These are phyloP conservation scores for Maniola jurtina DNA, from an alignment of 1,140 invertebrate genomes.

Conservation along the genomic window DNA sequence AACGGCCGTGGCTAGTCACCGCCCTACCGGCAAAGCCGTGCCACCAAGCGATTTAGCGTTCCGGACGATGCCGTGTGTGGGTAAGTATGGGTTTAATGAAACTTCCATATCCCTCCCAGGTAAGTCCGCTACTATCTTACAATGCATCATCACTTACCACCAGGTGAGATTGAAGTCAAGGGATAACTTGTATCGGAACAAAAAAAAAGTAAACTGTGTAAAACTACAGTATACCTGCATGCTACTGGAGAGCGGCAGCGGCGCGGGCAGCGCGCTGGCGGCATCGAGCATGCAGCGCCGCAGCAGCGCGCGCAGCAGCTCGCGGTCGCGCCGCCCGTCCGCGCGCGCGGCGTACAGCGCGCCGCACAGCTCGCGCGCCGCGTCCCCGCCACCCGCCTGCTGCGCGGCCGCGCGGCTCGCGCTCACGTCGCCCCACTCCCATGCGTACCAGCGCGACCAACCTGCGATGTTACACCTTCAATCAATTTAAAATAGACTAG, in stretches of 20 bases:
- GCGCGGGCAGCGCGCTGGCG: slow-evolving; percentile 22
- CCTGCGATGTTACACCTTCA: slow-evolving; percentile 33
- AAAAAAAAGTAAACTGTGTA: no score
- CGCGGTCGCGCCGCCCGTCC: slow-evolving; percentile 30
- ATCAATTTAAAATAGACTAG: neutral
- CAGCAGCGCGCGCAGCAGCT: slow-evolving; percentile 35
- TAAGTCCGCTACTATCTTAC: no score
- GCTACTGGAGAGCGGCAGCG: slow-evolving; percentile 29
- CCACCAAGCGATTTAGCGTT: no score
- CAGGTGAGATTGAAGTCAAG: no score
- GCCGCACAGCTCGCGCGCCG: slow-evolving; percentile 38
- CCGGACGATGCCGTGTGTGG: no score
- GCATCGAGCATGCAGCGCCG: slow-evolving; percentile 24
- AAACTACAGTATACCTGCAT: slow-evolving; percentile 42
- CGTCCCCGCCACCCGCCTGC: slow-evolving; percentile 19
- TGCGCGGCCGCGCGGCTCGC: slow-evolving; percentile 30
- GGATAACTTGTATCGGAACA: no score
- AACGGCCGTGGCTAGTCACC: no score
- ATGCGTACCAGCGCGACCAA: slow-evolving; percentile 60
- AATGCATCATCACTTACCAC: no score
- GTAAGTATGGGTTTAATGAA: no score
- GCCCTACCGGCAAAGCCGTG: no score
- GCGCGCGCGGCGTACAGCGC: slow-evolving; percentile 41
- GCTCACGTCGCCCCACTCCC: slow-evolving; percentile 60
- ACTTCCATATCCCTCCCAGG: no score